Conservation (phyloP, 2,888 invertebrate genomes). For the Coelopa pilipes region DNA sequence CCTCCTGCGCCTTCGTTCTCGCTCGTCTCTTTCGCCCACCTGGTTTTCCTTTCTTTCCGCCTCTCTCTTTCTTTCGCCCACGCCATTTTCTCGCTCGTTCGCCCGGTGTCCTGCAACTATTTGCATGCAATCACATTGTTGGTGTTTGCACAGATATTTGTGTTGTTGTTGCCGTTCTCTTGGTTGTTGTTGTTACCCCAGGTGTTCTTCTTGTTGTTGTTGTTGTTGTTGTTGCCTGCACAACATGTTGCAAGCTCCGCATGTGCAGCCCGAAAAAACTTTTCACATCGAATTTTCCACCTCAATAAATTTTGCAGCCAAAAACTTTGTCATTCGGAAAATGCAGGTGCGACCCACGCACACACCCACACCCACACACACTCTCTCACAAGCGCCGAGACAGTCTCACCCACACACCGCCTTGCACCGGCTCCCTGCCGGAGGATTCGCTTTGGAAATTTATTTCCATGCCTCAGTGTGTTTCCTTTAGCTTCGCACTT, state of each 20-base stretch:
- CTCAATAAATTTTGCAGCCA: slow-evolving; percentile 50
- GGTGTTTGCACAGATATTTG: too few species aligned
- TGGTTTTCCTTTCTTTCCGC: too few species aligned
- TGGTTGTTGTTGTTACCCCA: too few species aligned
- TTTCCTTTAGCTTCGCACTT: background rate
- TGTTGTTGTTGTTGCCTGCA: slow-evolving; percentile 17
- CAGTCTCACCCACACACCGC: too few species aligned
- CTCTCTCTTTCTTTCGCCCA: background rate
- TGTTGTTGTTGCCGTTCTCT: too few species aligned
- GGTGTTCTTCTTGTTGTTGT: too few species aligned
- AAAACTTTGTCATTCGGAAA: slow-evolving; percentile 44
- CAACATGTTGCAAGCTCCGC: slow-evolving; percentile 19
- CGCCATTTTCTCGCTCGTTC: background rate
- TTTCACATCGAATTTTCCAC: slow-evolving; percentile 52
- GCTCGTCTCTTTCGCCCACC: too few species aligned
- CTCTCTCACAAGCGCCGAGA: too few species aligned
- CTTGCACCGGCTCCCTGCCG: background rate
- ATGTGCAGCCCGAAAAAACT: slow-evolving; percentile 51
- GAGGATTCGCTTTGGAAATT: slow-evolving; percentile 9
- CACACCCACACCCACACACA: too few species aligned
- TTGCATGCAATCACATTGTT: too few species aligned
- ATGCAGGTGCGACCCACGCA: slow-evolving; percentile 37
- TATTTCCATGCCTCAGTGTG: slow-evolving; percentile 19
- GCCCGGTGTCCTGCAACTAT: background rate
- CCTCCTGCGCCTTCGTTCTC: too few species aligned